These are phyloP conservation scores for Campylorhamphus procurvoides DNA, from an alignment of 2,113 vertebrate genomes.

Conservation along the genomic window DNA sequence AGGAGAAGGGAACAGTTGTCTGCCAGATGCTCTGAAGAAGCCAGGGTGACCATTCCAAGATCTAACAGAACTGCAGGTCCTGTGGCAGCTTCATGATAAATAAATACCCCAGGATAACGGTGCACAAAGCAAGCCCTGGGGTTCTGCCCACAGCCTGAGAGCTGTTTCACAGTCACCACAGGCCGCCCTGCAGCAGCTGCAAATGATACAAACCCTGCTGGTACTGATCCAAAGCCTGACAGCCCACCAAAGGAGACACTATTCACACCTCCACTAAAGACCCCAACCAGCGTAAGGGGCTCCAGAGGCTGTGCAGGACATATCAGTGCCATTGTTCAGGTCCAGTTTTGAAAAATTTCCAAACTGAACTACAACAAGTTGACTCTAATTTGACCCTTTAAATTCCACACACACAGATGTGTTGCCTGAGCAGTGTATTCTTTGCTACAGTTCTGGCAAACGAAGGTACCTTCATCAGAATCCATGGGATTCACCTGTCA, in stretches of 20 bases:
- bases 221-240: fast-evolving
- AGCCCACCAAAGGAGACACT: background rate
- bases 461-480: background rate
- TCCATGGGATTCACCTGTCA: background rate
- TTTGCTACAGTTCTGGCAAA: background rate
- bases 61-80: background rate
- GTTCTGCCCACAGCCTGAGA: background rate
- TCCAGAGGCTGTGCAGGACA: background rate
- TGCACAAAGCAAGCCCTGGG: background rate
- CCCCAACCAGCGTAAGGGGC: fast-evolving
- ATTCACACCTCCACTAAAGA: background rate
- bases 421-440: background rate
- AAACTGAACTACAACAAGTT: background rate
- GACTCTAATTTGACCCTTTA: constrained; percentile 10
- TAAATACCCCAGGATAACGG: fast-evolving
- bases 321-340: background rate
- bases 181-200: background rate
- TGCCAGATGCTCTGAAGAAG: background rate
- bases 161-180: background rate
- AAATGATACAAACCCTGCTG: background rate
- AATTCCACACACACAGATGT: background rate
- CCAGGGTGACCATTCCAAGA: background rate
- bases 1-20: background rate
- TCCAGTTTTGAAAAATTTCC: background rate
- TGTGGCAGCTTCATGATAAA: background rate